These are phyloP conservation scores for Drosophila paramelanica DNA, from an alignment of 2,888 invertebrate species.

Conservation along the genomic window DNA sequence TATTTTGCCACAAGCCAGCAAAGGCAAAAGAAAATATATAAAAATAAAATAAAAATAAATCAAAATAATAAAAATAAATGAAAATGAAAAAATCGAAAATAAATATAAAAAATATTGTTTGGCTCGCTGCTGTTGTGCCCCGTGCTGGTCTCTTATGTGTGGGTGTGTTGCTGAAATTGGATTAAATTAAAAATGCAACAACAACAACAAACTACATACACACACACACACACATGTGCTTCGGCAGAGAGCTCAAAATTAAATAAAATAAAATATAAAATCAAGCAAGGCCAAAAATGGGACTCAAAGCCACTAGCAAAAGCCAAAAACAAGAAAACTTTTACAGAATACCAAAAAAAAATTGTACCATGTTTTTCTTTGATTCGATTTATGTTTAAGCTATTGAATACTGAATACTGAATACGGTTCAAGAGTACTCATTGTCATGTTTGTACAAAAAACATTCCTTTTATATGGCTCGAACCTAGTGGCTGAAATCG, in stretches of 20 bases:
- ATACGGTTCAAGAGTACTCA: neutral
- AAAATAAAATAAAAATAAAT: conserved; percentile 29
- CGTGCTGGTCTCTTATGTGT: conserved; percentile 21
- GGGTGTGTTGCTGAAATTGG: conserved; percentile 59
- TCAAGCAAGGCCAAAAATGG: conserved; percentile 21
- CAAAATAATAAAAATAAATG: conserved; percentile 38
- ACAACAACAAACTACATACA: conserved; percentile 3
- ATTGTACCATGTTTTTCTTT: conserved; percentile 7
- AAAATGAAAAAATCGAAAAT: conserved; percentile 30
- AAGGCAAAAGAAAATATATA: conserved; percentile 30
- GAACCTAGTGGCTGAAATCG: no score
- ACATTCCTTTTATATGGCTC: no score
- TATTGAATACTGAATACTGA: conserved; percentile 6
- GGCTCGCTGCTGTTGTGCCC: neutral
- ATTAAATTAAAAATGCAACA: conserved; percentile 74
- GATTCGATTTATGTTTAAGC: conserved; percentile 13
- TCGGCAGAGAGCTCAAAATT: conserved; percentile 57
- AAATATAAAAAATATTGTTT: conserved; percentile 21
- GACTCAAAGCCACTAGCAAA: conserved; percentile 13
- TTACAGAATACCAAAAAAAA: neutral
- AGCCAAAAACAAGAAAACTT: neutral
- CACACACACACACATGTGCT: conserved; percentile 14
- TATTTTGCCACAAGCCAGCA: conserved; percentile 71
- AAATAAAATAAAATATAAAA: conserved; percentile 72
- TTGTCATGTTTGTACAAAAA: no score